Evolutionary conservation across 1,140 invertebrate genomes (phyloP).

Genomic region (Delia radicum): DNA sequence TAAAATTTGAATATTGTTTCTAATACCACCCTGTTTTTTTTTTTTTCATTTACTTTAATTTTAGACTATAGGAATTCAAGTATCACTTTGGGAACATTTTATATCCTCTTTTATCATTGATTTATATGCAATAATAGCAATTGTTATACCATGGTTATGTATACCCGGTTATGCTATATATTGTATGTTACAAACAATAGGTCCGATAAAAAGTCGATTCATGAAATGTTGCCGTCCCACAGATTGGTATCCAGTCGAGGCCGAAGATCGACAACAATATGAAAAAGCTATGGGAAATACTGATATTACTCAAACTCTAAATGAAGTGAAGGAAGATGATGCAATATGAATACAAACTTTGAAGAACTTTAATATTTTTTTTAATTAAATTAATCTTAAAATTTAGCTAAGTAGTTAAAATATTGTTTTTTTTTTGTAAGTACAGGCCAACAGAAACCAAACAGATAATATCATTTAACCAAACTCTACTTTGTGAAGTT

Average conservation of each 20-base stretch:
- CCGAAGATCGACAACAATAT: conserved; percentile 44
- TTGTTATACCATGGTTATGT: conserved; percentile 33
- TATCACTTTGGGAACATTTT: not conserved
- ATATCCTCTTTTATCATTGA: not conserved
- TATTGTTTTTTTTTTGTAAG: too few relatives aligned
- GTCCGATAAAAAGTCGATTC: conserved; percentile 37
- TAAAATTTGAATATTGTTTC: too few relatives aligned
- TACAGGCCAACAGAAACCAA: too few relatives aligned
- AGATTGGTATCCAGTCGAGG: conserved; percentile 50
- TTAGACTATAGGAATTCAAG: not conserved
- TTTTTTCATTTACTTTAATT: not conserved
- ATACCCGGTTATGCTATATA: conserved; percentile 44
- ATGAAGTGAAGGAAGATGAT: conserved; percentile 43
- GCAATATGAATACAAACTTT: not conserved
- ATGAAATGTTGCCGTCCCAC: conserved; percentile 39
- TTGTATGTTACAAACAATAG: conserved; percentile 37
- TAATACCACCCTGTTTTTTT: too few relatives aligned
- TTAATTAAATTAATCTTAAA: not conserved
- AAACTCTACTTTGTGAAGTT: too few relatives aligned
- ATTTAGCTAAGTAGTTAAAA: too few relatives aligned
- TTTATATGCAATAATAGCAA: not conserved
- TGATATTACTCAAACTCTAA: conserved; percentile 46
- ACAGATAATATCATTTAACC: too few relatives aligned
- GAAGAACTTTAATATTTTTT: not conserved
- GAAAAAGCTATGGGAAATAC: conserved; percentile 42